Evolutionary conservation across 2,888 invertebrate species (phyloP).

Genomic region (Alsophila aescularia): DNA sequence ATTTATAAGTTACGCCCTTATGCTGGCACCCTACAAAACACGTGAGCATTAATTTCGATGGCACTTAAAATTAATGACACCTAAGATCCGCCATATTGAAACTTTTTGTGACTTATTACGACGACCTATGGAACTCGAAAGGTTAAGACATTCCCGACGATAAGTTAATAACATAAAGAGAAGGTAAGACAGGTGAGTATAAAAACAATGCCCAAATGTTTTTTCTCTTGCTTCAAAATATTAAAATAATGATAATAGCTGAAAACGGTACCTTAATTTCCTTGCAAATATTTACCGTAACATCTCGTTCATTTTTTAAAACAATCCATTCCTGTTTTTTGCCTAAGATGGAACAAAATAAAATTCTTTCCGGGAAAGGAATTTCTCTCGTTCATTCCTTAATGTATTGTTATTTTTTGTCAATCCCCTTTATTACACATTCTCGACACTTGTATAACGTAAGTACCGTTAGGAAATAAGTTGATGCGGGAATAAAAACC

Average conservation of each 20-base stretch:
- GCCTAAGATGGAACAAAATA: slow-evolving; percentile 7
- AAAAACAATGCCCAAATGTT: no score
- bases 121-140: no score
- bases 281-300: not conserved
- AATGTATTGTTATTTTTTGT: slow-evolving; percentile 40
- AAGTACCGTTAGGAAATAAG: slow-evolving; percentile 30
- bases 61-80: no score
- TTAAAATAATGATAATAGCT: slow-evolving; percentile 1
- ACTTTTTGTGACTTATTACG: no score
- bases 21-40: no score
- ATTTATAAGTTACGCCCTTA: no score
- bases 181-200: no score
- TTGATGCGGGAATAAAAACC: slow-evolving; percentile 33
- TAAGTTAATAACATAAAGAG: no score
- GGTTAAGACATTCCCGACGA: no score
- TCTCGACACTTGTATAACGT: slow-evolving; percentile 35
- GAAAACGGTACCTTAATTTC: not conserved
- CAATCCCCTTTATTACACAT: slow-evolving; percentile 41
- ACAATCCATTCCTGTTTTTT: slow-evolving; percentile 24
- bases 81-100: no score
- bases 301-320: slow-evolving; percentile 10
- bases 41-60: no score
- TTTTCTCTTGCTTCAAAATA: not conserved
- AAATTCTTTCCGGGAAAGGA: slow-evolving; percentile 6
- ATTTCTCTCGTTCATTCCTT: slow-evolving; percentile 23